A percentile compares a stretch with the other conserved stretches of the same genome.
Evolutionary conservation across 1,140 invertebrate species (phyloP).

Genomic region (Trinorchestia longiramus): DNA sequence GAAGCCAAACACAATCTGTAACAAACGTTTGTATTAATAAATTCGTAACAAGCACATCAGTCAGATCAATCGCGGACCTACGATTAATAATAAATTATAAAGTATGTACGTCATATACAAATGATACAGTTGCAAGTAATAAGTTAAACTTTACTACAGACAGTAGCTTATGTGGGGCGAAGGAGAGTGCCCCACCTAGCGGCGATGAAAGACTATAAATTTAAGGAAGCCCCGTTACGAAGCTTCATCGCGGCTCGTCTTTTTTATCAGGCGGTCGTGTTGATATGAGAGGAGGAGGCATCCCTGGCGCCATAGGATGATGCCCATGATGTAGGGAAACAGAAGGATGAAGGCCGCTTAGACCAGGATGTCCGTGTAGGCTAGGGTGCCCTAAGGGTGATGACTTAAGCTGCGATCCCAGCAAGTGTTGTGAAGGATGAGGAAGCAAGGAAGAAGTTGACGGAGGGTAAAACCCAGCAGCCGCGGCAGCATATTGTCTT

Average conservation of each 20-base stretch:
- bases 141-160: neutral
- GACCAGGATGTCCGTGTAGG: constrained; percentile 43
- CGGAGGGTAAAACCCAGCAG: constrained; percentile 54
- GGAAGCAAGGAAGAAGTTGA: constrained; percentile 44
- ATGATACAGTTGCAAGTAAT: neutral
- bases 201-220: constrained; percentile 46
- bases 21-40: constrained; percentile 51
- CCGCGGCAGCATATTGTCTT: constrained; percentile 55
- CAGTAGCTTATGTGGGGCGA: neutral
- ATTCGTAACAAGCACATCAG: constrained; percentile 49
- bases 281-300: constrained; percentile 42
- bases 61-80: constrained; percentile 33
- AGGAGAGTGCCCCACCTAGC: neutral
- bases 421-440: constrained; percentile 53
- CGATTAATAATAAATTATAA: constrained; percentile 38
- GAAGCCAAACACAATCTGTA: neutral
- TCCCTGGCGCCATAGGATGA: constrained; percentile 33
- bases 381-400: constrained; percentile 13
- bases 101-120: constrained; percentile 49
- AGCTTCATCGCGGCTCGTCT: constrained; percentile 44
- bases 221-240: constrained; percentile 5
- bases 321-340: neutral
- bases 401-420: constrained; percentile 8
- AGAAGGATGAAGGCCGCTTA: constrained; percentile 25
- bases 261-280: constrained; percentile 52